phyloP scores from a whole-genome alignment of 1,140 invertebrate genomes.

The Cydia pomonella region DNA sequence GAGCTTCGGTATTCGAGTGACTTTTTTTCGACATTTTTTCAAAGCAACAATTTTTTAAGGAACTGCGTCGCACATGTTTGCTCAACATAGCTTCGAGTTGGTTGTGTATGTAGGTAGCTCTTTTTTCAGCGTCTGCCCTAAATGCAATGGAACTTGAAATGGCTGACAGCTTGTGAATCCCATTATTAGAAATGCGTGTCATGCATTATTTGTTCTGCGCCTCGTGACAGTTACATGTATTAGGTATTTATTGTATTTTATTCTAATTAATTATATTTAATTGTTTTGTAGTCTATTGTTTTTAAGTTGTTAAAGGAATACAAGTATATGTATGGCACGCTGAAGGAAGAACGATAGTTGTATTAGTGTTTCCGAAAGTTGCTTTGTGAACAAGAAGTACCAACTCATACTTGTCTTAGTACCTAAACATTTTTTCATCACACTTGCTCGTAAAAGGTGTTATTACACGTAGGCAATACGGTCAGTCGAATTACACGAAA shows the following conservation, averaged over 20 bases:
- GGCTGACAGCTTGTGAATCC: slow-evolving; percentile 29
- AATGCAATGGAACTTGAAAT: slow-evolving; percentile 32
- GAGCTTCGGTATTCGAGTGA: slow-evolving; percentile 70
- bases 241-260: neutral
- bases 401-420: too few species aligned
- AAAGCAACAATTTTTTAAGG: slow-evolving; percentile 67
- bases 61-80: slow-evolving; percentile 76
- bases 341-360: too few species aligned
- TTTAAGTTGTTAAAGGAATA: neutral
- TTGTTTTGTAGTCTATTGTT: neutral
- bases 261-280: neutral
- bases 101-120: slow-evolving; percentile 45
- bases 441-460: too few species aligned
- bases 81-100: slow-evolving; percentile 60
- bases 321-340: too few species aligned
- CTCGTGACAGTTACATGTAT: neutral
- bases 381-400: too few species aligned
- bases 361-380: too few species aligned
- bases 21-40: slow-evolving; percentile 71
- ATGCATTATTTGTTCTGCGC: neutral
- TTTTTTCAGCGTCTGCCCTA: slow-evolving; percentile 59
- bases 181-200: slow-evolving; percentile 13
- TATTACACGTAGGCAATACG: too few species aligned
- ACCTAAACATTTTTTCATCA: too few species aligned
- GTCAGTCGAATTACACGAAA: too few species aligned